Percentiles rank a stretch among this genome's conserved stretches.
These are phyloP conservation scores for Sula dactylatra DNA, from an alignment of 2,113 vertebrate genomes.

Conservation along the genomic window DNA sequence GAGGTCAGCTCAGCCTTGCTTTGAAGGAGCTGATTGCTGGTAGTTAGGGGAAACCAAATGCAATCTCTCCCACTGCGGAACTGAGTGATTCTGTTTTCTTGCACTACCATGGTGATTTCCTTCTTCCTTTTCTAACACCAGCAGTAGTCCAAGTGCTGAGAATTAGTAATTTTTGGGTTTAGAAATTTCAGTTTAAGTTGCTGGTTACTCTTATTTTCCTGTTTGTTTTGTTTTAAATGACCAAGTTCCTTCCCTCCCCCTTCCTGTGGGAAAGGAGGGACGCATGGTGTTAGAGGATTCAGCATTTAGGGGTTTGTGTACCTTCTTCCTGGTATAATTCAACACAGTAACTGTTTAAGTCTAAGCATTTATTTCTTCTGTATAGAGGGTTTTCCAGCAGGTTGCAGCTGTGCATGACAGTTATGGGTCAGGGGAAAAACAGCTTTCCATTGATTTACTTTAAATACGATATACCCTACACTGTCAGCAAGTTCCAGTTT, in stretches of 20 bases:
- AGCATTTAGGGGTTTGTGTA: neutral
- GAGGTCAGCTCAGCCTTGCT: neutral
- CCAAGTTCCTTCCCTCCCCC: neutral
- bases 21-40: neutral
- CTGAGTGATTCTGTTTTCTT: neutral
- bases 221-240: neutral
- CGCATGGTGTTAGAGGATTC: neutral
- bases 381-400: neutral
- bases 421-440: neutral
- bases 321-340: neutral
- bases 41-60: too few relatives aligned
- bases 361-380: neutral
- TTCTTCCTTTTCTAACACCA: neutral
- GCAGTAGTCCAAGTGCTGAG: neutral
- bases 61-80: neutral
- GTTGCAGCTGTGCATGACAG: neutral
- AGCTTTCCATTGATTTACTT: neutral
- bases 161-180: neutral
- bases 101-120: neutral
- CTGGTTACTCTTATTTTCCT: neutral
- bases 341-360: neutral
- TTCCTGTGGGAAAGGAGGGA: neutral
- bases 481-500: neutral
- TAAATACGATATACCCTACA: neutral
- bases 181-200: neutral